Evolutionary conservation across 1,140 invertebrate genomes (phyloP).

Genomic region (Drosophila willistoni): DNA sequence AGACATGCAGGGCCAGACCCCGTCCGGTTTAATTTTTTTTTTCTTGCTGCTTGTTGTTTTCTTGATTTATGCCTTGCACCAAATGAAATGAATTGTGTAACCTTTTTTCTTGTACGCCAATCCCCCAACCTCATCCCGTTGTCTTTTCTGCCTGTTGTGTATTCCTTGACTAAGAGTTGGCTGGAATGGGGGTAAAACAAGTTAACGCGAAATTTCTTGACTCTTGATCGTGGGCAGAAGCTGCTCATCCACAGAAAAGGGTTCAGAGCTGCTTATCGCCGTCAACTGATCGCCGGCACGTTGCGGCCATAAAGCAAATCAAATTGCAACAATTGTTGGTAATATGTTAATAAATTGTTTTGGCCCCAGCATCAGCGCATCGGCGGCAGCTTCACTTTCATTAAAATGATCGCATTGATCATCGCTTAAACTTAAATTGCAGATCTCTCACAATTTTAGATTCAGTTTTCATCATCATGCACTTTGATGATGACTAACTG

Average conservation of each 20-base stretch:
- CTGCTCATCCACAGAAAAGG: conserved; percentile 32
- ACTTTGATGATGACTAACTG: conserved; percentile 10
- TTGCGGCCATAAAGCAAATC: conserved; percentile 76
- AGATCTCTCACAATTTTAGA: conserved; percentile 19
- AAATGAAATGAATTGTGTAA: conserved; percentile 82
- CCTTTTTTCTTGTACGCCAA: conserved; percentile 47
- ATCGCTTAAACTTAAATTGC: conserved; percentile 62
- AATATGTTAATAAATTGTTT: conserved; percentile 79
- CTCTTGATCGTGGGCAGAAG: conserved; percentile 73
- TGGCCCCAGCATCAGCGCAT: background rate
- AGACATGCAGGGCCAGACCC: conserved; percentile 1
- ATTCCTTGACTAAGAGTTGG: background rate
- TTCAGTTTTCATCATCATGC: conserved; percentile 30
- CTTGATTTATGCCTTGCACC: conserved; percentile 80
- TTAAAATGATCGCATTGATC: conserved; percentile 53
- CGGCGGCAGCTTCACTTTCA: conserved; percentile 64
- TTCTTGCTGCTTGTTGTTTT: conserved; percentile 64
- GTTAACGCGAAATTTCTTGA: conserved; percentile 75
- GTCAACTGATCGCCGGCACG: conserved; percentile 65
- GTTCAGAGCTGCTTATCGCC: conserved; percentile 64
- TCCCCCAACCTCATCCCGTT: background rate
- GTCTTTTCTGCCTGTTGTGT: background rate
- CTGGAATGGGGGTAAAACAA: conserved; percentile 10
- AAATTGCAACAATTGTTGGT: conserved; percentile 82
- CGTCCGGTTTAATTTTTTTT: conserved; percentile 27